These are phyloP conservation scores for Edolisoma coerulescens DNA, from an alignment of 2,113 vertebrate species.

Conservation along the genomic window DNA sequence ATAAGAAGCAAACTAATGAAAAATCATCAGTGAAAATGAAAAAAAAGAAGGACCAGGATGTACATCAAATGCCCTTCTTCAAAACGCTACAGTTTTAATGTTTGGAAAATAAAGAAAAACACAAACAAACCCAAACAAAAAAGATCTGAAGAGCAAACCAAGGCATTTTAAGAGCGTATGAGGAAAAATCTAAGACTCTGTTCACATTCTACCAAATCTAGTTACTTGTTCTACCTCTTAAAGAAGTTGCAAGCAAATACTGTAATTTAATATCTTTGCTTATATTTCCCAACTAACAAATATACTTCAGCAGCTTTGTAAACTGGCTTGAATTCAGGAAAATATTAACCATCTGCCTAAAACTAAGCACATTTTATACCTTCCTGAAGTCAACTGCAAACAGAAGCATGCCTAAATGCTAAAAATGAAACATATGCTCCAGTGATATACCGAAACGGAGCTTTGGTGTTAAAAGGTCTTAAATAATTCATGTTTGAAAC, in stretches of 20 bases:
- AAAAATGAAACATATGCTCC: not conserved
- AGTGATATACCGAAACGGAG: not conserved
- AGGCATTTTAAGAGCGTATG: not conserved
- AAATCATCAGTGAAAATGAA: not conserved
- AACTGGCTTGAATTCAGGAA: not conserved
- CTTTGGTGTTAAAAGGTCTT: not conserved
- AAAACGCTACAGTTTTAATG: not conserved
- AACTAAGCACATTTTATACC: not conserved
- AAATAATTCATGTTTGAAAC: constrained; percentile 9
- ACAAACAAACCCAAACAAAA: not conserved
- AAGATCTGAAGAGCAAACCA: not conserved
- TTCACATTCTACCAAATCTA: not conserved
- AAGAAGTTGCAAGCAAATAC: not conserved
- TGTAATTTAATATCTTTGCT: not conserved
- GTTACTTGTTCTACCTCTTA: not conserved
- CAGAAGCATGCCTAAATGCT: not conserved
- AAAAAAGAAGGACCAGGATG: not conserved
- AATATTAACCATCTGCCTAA: constrained; percentile 15
- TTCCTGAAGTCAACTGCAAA: not conserved
- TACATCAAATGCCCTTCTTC: not conserved
- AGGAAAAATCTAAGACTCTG: not conserved
- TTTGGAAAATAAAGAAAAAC: not conserved
- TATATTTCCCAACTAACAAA: not conserved
- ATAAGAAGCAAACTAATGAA: not conserved
- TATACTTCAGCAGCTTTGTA: not conserved